phyloP scores from a whole-genome alignment of 2,797 vertebrate species.

The Hippoglossus hippoglossus region DNA sequence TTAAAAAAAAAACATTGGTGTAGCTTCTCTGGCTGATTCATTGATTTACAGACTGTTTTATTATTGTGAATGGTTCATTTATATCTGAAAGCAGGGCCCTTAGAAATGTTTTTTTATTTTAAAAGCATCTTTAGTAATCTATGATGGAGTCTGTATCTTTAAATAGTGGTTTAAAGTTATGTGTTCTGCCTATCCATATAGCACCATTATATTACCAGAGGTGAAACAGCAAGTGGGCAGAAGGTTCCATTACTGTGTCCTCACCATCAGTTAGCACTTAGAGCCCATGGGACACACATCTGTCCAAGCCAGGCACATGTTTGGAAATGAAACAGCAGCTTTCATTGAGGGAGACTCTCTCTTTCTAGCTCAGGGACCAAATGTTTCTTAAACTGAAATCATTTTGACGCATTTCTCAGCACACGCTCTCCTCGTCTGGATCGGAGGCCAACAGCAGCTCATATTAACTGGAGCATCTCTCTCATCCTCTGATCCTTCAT shows the following conservation, averaged over 20 bases:
- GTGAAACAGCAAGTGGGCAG: conserved; percentile 11
- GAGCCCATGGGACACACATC: conserved; percentile 28
- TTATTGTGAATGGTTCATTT: background rate
- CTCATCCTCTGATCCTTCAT: conserved; percentile 64
- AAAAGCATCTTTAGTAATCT: background rate
- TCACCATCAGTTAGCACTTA: conserved; percentile 6
- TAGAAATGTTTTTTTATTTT: no score
- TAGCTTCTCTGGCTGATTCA: background rate
- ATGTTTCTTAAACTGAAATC: conserved; percentile 54
- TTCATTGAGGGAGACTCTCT: conserved; percentile 21
- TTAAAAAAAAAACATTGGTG: background rate
- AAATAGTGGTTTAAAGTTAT: background rate
- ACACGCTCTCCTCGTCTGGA: conserved; percentile 29
- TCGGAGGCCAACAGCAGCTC: conserved; percentile 54
- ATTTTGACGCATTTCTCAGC: conserved; percentile 44
- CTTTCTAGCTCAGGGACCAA: conserved; percentile 38
- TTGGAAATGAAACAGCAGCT: conserved; percentile 29
- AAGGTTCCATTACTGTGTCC: background rate
- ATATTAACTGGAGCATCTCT: conserved; percentile 67
- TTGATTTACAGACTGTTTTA: background rate
- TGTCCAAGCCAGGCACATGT: conserved; percentile 44
- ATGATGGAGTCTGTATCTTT: background rate
- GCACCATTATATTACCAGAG: background rate
- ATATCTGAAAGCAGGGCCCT: background rate
- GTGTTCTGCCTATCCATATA: background rate